Conservation (phyloP, 2,797 vertebrate species). For the Halcyon chelicuti region DNA sequence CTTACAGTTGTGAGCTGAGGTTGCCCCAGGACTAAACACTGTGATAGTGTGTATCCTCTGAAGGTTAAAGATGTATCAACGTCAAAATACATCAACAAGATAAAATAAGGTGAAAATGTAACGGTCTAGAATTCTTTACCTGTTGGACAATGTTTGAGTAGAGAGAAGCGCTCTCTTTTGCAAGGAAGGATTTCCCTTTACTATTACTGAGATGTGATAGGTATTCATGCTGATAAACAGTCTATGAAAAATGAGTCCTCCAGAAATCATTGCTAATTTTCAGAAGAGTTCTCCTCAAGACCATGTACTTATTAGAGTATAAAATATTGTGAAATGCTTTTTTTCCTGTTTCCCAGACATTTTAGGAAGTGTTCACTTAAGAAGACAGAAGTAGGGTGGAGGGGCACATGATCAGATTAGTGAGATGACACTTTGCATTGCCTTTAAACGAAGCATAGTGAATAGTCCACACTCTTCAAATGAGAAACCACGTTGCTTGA, state of each 20-base stretch:
- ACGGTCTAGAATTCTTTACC: neutral
- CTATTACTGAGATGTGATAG: neutral
- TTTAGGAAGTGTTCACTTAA: neutral
- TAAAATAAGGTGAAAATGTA: neutral
- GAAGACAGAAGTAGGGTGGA: neutral
- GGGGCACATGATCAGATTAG: neutral
- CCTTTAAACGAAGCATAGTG: neutral
- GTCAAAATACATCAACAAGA: neutral
- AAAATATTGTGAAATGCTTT: neutral
- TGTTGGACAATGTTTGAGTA: neutral
- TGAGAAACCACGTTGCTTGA: accelerated
- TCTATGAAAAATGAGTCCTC: neutral
- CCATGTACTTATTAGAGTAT: neutral
- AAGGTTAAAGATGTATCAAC: neutral
- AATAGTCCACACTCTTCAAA: neutral
- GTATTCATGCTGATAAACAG: neutral
- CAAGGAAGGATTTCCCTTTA: neutral
- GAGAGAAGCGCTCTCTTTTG: neutral
- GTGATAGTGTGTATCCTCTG: neutral
- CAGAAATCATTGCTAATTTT: neutral
- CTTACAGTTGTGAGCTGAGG: neutral
- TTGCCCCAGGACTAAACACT: neutral
- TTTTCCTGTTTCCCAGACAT: neutral
- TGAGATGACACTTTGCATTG: neutral
- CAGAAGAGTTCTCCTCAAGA: neutral